Evolutionary conservation across 2,888 invertebrate genomes (phyloP).

Genomic region (Rhamnusium bicolor): DNA sequence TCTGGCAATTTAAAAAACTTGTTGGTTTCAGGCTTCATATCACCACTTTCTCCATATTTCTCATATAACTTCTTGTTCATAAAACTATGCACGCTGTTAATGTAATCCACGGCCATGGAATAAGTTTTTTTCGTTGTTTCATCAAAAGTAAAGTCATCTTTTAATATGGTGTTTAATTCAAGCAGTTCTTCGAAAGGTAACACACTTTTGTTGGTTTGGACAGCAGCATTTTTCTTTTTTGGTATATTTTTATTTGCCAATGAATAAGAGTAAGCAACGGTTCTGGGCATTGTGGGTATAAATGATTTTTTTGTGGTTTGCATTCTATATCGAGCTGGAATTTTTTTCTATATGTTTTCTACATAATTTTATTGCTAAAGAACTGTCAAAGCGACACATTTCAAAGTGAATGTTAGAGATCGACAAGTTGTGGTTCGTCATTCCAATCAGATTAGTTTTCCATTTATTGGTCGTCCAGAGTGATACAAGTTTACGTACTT

Average conservation of each 20-base stretch:
- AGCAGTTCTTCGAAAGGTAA: constrained; percentile 7
- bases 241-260: constrained; percentile 4
- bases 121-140: constrained; percentile 36
- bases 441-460: no score
- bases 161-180: constrained; percentile 9
- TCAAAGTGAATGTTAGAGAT: background rate
- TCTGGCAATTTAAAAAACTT: constrained; percentile 45
- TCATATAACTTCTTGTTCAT: constrained; percentile 44
- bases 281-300: background rate
- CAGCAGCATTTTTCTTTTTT: constrained; percentile 12
- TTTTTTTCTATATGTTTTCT: constrained; percentile 7
- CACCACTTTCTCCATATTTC: constrained; percentile 6
- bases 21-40: constrained; percentile 3
- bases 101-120: constrained; percentile 40
- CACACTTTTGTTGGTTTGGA: constrained; percentile 9
- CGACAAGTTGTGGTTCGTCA: background rate
- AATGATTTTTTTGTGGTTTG: constrained; percentile 6
- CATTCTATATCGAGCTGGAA: constrained; percentile 29
- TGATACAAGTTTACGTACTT: no score
- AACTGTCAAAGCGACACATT: constrained; percentile 18
- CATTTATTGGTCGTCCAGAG: no score
- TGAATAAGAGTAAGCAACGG: constrained; percentile 2
- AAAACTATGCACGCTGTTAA: constrained; percentile 46
- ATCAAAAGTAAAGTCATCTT: constrained; percentile 34
- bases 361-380: constrained; percentile 7